These are phyloP conservation scores for Epinotia nisella DNA, from an alignment of 2,888 invertebrate genomes.

Conservation along the genomic window DNA sequence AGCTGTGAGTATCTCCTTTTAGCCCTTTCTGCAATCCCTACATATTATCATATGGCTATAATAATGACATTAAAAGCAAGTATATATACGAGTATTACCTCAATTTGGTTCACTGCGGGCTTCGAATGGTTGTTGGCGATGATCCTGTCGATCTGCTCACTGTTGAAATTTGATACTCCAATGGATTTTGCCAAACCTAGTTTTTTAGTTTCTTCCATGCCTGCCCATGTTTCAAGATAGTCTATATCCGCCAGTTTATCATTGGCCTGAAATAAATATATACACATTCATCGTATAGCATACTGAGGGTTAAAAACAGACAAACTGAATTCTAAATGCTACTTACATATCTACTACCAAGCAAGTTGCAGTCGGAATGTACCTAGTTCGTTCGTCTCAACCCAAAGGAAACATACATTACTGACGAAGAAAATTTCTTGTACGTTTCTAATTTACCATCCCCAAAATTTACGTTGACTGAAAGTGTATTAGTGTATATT, in stretches of 20 bases:
- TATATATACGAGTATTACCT: constrained; percentile 66
- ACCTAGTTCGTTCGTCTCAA: too few species aligned
- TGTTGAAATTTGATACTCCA: constrained; percentile 92
- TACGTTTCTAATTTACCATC: background rate
- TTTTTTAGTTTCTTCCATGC: constrained; percentile 88
- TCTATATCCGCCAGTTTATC: constrained; percentile 83
- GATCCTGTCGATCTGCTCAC: constrained; percentile 87
- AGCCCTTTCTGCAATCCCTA: background rate
- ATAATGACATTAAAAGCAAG: too few species aligned
- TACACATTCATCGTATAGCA: too few species aligned
- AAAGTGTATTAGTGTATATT: too few species aligned
- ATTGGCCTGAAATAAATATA: constrained; percentile 57
- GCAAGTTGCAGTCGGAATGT: too few species aligned
- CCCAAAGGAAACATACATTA: background rate
- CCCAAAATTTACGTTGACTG: background rate
- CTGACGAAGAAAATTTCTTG: background rate
- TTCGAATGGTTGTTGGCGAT: constrained; percentile 82
- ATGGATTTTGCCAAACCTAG: constrained; percentile 87
- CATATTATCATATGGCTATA: background rate
- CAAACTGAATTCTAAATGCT: too few species aligned
- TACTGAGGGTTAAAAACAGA: too few species aligned
- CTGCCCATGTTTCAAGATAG: constrained; percentile 90
- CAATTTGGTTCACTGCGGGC: constrained; percentile 86
- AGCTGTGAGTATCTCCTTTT: background rate
- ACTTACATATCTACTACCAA: too few species aligned